These are phyloP conservation scores for Elymnias hypermnestra DNA, from an alignment of 1,140 invertebrate genomes.

Conservation along the genomic window DNA sequence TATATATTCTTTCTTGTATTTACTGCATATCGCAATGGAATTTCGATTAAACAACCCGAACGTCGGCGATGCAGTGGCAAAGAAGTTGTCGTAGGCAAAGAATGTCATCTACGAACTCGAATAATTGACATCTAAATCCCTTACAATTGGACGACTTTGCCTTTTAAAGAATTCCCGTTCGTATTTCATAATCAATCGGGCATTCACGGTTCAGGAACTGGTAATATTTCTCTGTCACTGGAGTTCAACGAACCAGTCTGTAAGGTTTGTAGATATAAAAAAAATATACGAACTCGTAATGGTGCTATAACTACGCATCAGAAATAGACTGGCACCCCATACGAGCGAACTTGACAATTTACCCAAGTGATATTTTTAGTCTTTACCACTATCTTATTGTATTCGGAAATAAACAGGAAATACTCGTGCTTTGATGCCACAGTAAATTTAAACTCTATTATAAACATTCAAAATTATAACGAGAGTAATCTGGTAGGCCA, in stretches of 20 bases:
- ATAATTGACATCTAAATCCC: too few relatives aligned
- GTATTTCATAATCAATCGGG: constrained; percentile 32
- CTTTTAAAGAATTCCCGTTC: constrained; percentile 13
- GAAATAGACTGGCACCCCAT: constrained; percentile 59
- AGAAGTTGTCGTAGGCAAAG: too few relatives aligned
- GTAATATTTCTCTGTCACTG: constrained; percentile 30
- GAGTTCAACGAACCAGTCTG: constrained; percentile 44
- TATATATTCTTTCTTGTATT: too few relatives aligned
- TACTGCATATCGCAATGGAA: too few relatives aligned
- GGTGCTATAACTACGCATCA: constrained; percentile 40
- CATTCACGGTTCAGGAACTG: constrained; percentile 27
- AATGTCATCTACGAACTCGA: too few relatives aligned
- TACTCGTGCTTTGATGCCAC: constrained; percentile 26
- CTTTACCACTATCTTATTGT: constrained; percentile 59
- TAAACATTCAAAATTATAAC: constrained; percentile 11
- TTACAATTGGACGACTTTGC: constrained; percentile 8
- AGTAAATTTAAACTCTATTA: constrained; percentile 17
- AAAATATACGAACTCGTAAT: constrained; percentile 49
- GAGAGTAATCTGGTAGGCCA: background rate
- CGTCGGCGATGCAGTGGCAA: too few relatives aligned
- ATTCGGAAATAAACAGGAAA: constrained; percentile 49
- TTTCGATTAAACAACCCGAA: too few relatives aligned
- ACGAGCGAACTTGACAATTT: constrained; percentile 64
- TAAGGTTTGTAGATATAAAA: constrained; percentile 42
- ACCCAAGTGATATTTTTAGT: constrained; percentile 56